Conservation (phyloP, 2,797 vertebrate species). For the Galago senegalensis region DNA sequence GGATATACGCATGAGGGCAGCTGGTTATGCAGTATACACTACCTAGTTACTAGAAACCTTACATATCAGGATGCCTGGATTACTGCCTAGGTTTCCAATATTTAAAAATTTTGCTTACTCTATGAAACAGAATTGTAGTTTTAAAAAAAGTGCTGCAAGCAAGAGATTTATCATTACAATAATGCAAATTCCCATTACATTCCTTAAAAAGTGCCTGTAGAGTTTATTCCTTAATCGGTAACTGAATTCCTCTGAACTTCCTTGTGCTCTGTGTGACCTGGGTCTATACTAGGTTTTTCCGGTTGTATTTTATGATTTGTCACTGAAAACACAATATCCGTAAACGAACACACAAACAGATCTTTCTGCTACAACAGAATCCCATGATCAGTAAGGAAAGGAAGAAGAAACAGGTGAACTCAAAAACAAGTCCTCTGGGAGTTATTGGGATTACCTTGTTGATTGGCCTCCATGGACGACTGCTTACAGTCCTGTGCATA, state of each 20-base stretch:
- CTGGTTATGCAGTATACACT: neutral
- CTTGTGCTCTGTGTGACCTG: constrained; percentile 78
- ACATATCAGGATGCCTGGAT: neutral
- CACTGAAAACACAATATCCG: constrained; percentile 83
- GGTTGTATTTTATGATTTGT: constrained; percentile 78
- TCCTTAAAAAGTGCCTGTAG: constrained; percentile 58
- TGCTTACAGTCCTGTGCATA: constrained; percentile 97
- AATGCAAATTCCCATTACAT: constrained; percentile 43
- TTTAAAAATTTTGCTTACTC: neutral
- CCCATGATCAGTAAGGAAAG: constrained; percentile 84
- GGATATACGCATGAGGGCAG: neutral
- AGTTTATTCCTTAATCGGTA: neutral
- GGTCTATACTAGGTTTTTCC: constrained; percentile 78
- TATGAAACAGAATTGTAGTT: constrained; percentile 60
- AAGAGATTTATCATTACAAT: constrained; percentile 32
- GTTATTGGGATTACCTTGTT: constrained; percentile 94
- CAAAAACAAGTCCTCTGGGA: constrained; percentile 92
- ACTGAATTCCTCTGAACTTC: neutral
- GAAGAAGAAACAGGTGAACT: constrained; percentile 85
- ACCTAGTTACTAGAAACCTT: neutral
- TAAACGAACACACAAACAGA: constrained; percentile 79
- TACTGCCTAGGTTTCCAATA: neutral
- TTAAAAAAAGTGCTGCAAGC: constrained; percentile 56
- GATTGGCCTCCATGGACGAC: constrained; percentile 94
- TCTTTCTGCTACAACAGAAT: constrained; percentile 84